These are phyloP conservation scores for Atrina japonica DNA, from an alignment of 2,888 invertebrate genomes.

Conservation along the genomic window DNA sequence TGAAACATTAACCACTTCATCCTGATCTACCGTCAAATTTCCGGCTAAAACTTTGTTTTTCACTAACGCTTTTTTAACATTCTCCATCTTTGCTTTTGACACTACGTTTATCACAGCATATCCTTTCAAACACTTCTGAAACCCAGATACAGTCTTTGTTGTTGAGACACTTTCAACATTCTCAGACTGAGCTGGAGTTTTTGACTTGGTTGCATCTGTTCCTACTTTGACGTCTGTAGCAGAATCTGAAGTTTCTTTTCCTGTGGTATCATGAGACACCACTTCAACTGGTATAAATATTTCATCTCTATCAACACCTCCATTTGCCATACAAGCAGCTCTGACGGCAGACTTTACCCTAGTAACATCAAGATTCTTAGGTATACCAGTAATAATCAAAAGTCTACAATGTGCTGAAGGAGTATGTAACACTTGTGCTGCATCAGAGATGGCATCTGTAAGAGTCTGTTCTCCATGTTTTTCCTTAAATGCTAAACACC, in stretches of 20 bases:
- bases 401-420: slow-evolving; percentile 74
- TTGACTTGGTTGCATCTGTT: background rate
- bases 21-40: slow-evolving; percentile 59
- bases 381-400: slow-evolving; percentile 76
- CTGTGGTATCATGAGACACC: background rate
- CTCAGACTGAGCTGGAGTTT: slow-evolving; percentile 12
- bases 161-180: slow-evolving; percentile 9
- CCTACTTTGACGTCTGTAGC: slow-evolving; percentile 13
- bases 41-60: slow-evolving; percentile 68
- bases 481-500: slow-evolving; percentile 72
- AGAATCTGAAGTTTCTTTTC: slow-evolving; percentile 21
- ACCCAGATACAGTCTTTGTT: background rate
- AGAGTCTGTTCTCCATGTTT: slow-evolving; percentile 70
- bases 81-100: slow-evolving; percentile 75
- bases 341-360: slow-evolving; percentile 66
- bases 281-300: slow-evolving; percentile 70
- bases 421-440: slow-evolving; percentile 63
- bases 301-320: slow-evolving; percentile 76
- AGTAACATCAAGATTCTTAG: slow-evolving; percentile 62
- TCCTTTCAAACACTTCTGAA: slow-evolving; percentile 62
- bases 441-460: slow-evolving; percentile 73
- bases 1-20: slow-evolving; percentile 60
- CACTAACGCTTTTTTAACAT: slow-evolving; percentile 70
- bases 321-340: slow-evolving; percentile 69
- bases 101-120: slow-evolving; percentile 74